phyloP scores from a whole-genome alignment of 2,113 vertebrate genomes.

The Macroglossus sobrinus region DNA sequence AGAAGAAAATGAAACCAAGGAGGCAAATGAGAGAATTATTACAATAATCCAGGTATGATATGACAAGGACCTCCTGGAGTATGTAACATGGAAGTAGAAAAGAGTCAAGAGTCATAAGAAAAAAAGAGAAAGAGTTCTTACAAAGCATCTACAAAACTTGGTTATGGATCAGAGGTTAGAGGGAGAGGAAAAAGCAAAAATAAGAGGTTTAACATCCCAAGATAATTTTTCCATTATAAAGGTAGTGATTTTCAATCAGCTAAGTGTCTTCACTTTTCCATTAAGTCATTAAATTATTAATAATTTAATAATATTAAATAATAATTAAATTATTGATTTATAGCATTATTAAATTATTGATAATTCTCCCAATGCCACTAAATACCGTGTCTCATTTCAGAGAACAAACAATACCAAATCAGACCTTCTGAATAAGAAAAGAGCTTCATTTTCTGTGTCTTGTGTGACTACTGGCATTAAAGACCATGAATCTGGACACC shows the following conservation, averaged over 20 bases:
- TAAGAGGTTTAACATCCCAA: background rate
- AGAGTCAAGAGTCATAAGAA: background rate
- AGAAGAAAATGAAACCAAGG: background rate
- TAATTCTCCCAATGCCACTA: background rate
- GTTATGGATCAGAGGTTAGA: background rate
- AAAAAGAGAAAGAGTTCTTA: background rate
- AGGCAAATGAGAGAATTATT: background rate
- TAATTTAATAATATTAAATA: background rate
- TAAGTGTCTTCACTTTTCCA: background rate
- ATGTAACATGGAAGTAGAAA: background rate
- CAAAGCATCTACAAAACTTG: background rate
- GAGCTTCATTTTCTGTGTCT: background rate
- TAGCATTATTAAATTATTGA: background rate
- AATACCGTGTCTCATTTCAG: background rate
- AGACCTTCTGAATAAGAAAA: background rate
- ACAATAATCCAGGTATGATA: background rate
- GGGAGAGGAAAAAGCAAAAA: background rate
- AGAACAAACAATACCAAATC: background rate
- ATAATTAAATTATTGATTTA: background rate
- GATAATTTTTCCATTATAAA: background rate
- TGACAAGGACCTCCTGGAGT: background rate
- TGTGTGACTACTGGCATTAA: background rate
- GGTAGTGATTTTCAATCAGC: background rate
- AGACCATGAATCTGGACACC: background rate
- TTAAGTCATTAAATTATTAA: no score